Conservation (phyloP, 2,797 vertebrate species). For the Oreonectes daqikongensis region DNA sequence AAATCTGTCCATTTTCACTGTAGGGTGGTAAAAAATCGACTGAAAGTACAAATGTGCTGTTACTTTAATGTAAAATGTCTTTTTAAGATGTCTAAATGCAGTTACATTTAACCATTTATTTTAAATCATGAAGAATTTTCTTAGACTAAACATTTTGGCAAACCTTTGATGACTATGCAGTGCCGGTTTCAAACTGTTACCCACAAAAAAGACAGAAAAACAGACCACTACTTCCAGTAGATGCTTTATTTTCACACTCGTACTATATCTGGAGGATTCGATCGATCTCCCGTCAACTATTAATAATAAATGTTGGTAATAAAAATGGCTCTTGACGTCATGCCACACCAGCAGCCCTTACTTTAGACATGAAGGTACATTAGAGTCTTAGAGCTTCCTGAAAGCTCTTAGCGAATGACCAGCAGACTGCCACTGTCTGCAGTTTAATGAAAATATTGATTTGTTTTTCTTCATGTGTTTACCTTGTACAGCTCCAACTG, state of each 20-base stretch:
- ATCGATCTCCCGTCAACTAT: slow-evolving; percentile 43
- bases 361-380: slow-evolving; percentile 39
- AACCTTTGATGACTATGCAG: too few relatives aligned
- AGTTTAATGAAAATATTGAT: slow-evolving; percentile 49
- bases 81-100: not conserved
- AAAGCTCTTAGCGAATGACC: slow-evolving; percentile 41
- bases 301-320: slow-evolving; percentile 53
- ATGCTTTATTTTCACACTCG: not conserved
- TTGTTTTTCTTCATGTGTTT: slow-evolving; percentile 54
- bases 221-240: not conserved
- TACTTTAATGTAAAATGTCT: too few relatives aligned
- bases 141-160: too few relatives aligned
- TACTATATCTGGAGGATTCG: slow-evolving; percentile 43
- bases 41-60: too few relatives aligned
- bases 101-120: not conserved
- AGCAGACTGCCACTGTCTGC: slow-evolving; percentile 24
- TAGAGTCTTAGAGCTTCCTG: slow-evolving; percentile 5
- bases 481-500: slow-evolving; percentile 83
- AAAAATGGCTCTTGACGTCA: slow-evolving; percentile 40
- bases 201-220: not conserved
- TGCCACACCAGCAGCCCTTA: slow-evolving; percentile 23
- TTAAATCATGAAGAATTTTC: not conserved
- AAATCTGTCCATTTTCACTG: too few relatives aligned
- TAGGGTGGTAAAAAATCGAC: too few relatives aligned
- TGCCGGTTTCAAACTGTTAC: too few relatives aligned